These are phyloP conservation scores for Danio rerio DNA, from an alignment of 2,113 vertebrate genomes.

Conservation along the genomic window GRCz12tu NC_133180.1:41116501-41117000, in stretches of 20 bases:
- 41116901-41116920: not conserved
- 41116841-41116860: not conserved
- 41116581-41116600: not conserved
- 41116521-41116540: not conserved
- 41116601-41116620: conserved; percentile 3
- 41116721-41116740: not conserved
- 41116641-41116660: conserved; percentile 6
- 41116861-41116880: not conserved
- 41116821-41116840: not conserved
- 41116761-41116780: not conserved
- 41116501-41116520: not conserved
- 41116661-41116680: not conserved
- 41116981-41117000: too few relatives aligned
- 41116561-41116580: not conserved
- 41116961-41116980: too few relatives aligned
- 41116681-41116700: not conserved
- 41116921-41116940: not conserved
- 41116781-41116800: not conserved
- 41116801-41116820: not conserved
- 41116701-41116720: too few relatives aligned
- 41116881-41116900: not conserved
- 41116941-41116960: too few relatives aligned
- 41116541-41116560: not conserved
- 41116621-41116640: not conserved
- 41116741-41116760: not conserved